Evolutionary conservation across 2,797 vertebrate species (phyloP).

Genomic region (Poecilia gillii): DNA sequence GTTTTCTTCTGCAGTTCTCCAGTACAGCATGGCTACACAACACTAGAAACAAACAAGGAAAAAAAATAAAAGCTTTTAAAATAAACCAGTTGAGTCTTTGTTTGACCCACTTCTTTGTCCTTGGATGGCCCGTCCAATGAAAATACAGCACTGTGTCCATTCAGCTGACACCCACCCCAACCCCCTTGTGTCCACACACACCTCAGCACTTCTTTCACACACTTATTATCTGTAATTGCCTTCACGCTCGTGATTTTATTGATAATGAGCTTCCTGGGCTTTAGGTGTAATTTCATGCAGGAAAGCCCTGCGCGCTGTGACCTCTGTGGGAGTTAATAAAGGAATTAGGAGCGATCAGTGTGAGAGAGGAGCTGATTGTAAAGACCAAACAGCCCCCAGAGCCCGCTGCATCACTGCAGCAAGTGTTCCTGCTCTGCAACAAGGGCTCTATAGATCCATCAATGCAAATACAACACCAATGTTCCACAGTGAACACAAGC

Average conservation of each 20-base stretch:
- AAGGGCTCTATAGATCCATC: slow-evolving; percentile 69
- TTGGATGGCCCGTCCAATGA: slow-evolving; percentile 70
- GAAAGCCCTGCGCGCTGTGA: slow-evolving; percentile 72
- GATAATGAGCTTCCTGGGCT: slow-evolving; percentile 83
- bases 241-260: slow-evolving; percentile 85
- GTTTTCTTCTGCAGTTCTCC: slow-evolving; percentile 48
- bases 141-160: slow-evolving; percentile 73
- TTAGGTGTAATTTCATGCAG: slow-evolving; percentile 84
- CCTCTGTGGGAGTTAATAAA: slow-evolving; percentile 81
- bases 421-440: slow-evolving; percentile 53
- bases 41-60: slow-evolving; percentile 57
- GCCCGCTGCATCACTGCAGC: slow-evolving; percentile 68
- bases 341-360: slow-evolving; percentile 70
- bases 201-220: slow-evolving; percentile 77
- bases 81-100: slow-evolving; percentile 76
- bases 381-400: slow-evolving; percentile 64
- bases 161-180: slow-evolving; percentile 52
- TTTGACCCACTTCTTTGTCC: slow-evolving; percentile 77
- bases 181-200: slow-evolving; percentile 56
- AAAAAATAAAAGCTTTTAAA: slow-evolving; percentile 54
- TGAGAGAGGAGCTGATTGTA: slow-evolving; percentile 69
- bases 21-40: slow-evolving; percentile 59
- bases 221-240: slow-evolving; percentile 84
- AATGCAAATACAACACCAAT: slow-evolving; percentile 62
- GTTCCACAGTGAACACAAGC: slow-evolving; percentile 38